Evolutionary conservation across 2,888 invertebrate genomes (phyloP).

Genomic region (Phymatocera aterrima): DNA sequence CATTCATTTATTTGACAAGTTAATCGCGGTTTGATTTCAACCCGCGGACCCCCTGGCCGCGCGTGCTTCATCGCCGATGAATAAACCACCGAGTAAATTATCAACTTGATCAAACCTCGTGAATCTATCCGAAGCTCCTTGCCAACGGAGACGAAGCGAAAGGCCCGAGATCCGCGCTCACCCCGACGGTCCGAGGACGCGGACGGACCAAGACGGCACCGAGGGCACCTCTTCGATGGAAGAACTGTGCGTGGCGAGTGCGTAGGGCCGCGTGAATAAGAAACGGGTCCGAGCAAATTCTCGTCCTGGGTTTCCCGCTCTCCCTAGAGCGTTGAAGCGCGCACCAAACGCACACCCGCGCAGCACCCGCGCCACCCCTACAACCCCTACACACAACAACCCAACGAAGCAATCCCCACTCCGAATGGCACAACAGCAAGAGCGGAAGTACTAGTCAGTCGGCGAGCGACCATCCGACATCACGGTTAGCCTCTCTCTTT

Average conservation of each 20-base stretch:
- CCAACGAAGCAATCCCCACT: slow-evolving; percentile 72
- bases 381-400: slow-evolving; percentile 74
- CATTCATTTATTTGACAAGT: background rate
- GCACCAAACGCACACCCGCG: slow-evolving; percentile 55
- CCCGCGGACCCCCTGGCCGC: background rate
- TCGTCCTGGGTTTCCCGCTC: slow-evolving; percentile 53
- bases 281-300: slow-evolving; percentile 53
- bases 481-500: slow-evolving; percentile 72
- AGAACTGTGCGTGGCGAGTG: slow-evolving; percentile 41
- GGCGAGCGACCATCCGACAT: slow-evolving; percentile 75
- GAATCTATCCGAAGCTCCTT: too few species aligned
- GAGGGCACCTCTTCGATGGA: background rate
- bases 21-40: background rate
- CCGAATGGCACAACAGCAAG: slow-evolving; percentile 74
- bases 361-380: slow-evolving; percentile 63
- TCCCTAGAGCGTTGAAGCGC: slow-evolving; percentile 53
- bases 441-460: slow-evolving; percentile 75
- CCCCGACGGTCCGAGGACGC: background rate
- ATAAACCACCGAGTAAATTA: background rate
- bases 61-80: background rate
- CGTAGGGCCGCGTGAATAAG: slow-evolving; percentile 60
- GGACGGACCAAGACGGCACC: slow-evolving; percentile 11
- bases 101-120: background rate
- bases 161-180: background rate
- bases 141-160: too few species aligned